A percentile compares a stretch with the other conserved stretches of the same genome.
phyloP scores from a whole-genome alignment of 2,113 vertebrate species.

The Eulemur rufifrons region DNA sequence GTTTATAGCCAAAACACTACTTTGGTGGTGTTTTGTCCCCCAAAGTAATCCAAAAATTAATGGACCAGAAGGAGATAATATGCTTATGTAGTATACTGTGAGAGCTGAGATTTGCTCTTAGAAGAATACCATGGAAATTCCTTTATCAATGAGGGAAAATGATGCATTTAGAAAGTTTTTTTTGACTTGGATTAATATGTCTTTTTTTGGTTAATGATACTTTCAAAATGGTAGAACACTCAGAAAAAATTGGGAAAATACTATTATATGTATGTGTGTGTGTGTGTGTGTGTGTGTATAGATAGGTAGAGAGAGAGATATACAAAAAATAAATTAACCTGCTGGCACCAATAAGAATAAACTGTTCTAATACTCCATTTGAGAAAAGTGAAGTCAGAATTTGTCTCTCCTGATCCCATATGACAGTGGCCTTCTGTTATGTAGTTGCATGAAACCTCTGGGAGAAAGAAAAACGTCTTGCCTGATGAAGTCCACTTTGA shows the following conservation, averaged over 20 bases:
- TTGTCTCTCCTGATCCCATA: fast-evolving
- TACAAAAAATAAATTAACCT: not conserved
- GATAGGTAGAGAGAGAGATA: not conserved
- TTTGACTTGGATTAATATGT: not conserved
- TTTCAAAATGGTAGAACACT: not conserved
- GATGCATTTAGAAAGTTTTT: not conserved
- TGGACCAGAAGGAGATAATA: slow-evolving; percentile 73
- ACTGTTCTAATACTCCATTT: not conserved
- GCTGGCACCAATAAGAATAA: not conserved
- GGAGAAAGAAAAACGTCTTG: not conserved
- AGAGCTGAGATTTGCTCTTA: not conserved
- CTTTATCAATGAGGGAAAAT: not conserved
- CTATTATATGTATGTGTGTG: not conserved
- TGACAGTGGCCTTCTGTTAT: not conserved
- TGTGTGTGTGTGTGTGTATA: not conserved
- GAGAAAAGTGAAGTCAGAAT: not conserved
- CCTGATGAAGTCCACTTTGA: not conserved
- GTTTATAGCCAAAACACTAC: slow-evolving; percentile 69
- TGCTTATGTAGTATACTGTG: slow-evolving; percentile 49
- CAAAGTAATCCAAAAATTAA: slow-evolving; percentile 74
- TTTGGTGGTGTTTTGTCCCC: slow-evolving; percentile 67
- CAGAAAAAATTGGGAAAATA: not conserved
- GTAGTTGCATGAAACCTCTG: not conserved
- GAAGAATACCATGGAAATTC: not conserved
- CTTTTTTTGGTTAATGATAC: not conserved